A percentile compares a stretch with the other conserved stretches of the same genome.
Conservation (phyloP, 2,888 invertebrate genomes). For the Bembecia ichneumoniformis region DNA sequence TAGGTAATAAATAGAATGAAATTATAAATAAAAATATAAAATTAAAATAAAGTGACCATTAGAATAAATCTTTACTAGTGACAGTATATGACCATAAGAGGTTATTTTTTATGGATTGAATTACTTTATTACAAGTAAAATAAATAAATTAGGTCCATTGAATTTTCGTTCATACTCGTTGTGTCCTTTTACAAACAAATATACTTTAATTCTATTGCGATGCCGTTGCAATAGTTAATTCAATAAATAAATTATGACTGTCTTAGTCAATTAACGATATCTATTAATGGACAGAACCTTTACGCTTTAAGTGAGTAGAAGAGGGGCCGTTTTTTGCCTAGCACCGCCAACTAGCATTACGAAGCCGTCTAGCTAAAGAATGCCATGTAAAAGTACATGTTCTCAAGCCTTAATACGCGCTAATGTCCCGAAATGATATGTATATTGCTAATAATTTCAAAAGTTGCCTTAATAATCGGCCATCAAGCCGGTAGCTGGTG, state of each 20-base stretch:
- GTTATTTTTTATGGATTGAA: no score
- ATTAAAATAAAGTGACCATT: no score
- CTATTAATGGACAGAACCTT: background rate
- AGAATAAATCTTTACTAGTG: no score
- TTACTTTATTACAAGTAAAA: no score
- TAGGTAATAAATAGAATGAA: no score
- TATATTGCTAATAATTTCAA: constrained; percentile 37
- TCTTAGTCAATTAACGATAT: background rate
- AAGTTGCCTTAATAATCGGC: constrained; percentile 25
- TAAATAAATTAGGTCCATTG: no score
- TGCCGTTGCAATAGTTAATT: background rate
- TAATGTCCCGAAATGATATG: constrained; percentile 32
- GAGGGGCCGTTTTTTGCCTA: background rate
- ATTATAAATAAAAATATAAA: no score
- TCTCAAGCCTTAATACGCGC: constrained; percentile 13
- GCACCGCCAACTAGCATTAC: background rate
- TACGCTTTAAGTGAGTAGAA: background rate
- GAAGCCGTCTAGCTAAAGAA: background rate
- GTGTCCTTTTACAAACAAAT: no score
- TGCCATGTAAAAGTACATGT: background rate
- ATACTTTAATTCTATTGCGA: no score
- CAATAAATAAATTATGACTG: background rate
- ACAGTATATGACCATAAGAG: no score
- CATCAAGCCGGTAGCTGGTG: constrained; percentile 21
- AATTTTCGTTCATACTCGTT: no score